These are phyloP conservation scores for Dromius quadrimaculatus DNA, from an alignment of 2,888 invertebrate genomes.

Conservation along the genomic window DNA sequence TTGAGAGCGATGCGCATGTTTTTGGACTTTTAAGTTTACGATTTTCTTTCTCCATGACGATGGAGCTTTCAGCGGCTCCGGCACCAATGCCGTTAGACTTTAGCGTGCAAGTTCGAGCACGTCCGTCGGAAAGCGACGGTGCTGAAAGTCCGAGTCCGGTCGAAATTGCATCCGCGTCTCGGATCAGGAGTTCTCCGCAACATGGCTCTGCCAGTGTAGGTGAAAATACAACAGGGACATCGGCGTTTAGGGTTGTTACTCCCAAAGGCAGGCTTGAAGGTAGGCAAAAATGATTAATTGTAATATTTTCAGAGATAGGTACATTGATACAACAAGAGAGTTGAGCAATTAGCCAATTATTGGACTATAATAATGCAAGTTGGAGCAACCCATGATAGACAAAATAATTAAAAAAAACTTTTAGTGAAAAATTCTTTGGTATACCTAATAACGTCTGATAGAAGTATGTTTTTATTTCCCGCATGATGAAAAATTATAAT, in stretches of 20 bases:
- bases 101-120: slow-evolving; percentile 66
- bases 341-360: no score
- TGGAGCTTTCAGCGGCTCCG: slow-evolving; percentile 75
- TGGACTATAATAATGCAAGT: no score
- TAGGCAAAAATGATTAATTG: not conserved
- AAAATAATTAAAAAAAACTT: no score
- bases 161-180: slow-evolving; percentile 60
- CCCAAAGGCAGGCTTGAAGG: slow-evolving; percentile 69
- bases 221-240: slow-evolving; percentile 57
- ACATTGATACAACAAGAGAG: no score
- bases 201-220: slow-evolving; percentile 66
- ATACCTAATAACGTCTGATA: no score
- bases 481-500: no score
- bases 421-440: no score
- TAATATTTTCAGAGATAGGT: no score
- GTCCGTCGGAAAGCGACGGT: slow-evolving; percentile 61
- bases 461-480: no score
- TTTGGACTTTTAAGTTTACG: no score
- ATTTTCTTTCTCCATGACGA: slow-evolving; percentile 66
- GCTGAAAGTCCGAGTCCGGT: slow-evolving; percentile 58
- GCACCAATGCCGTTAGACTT: slow-evolving; percentile 77
- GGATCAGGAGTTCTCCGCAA: slow-evolving; percentile 63
- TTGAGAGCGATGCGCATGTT: no score
- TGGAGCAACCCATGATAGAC: no score
- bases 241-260: slow-evolving; percentile 73